Evolutionary conservation across 1,140 invertebrate species (phyloP).

Genomic region (Calosoma granatense): DNA sequence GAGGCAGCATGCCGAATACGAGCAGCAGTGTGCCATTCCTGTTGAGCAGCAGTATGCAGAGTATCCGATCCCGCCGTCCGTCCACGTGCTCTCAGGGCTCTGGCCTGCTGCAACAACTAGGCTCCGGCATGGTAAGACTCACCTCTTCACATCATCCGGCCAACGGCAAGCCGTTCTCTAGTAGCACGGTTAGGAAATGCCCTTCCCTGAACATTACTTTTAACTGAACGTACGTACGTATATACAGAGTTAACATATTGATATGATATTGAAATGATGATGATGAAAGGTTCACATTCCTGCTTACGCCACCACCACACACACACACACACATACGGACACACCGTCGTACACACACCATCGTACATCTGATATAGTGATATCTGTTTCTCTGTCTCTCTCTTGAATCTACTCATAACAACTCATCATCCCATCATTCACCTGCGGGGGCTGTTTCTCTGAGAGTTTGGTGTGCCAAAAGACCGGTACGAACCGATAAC

Average conservation of each 20-base stretch:
- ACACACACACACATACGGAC: background rate
- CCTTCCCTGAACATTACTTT: slow-evolving; percentile 55
- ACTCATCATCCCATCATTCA: slow-evolving; percentile 22
- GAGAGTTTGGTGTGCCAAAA: background rate
- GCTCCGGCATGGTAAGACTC: slow-evolving; percentile 79
- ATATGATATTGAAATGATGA: too few species aligned
- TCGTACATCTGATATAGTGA: background rate
- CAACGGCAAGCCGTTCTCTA: slow-evolving; percentile 54
- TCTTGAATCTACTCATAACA: too few species aligned
- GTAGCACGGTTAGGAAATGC: slow-evolving; percentile 69
- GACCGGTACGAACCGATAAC: slow-evolving; percentile 14
- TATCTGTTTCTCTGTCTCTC: slow-evolving; percentile 4
- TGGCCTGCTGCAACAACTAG: slow-evolving; percentile 69
- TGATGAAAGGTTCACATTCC: slow-evolving; percentile 8
- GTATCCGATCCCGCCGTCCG: slow-evolving; percentile 66
- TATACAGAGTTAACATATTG: slow-evolving; percentile 21
- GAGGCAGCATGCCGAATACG: slow-evolving; percentile 76
- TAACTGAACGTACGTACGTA: slow-evolving; percentile 33
- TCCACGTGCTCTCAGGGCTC: slow-evolving; percentile 60
- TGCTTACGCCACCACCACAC: slow-evolving; percentile 11
- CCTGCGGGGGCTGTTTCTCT: slow-evolving; percentile 25
- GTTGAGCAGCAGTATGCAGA: slow-evolving; percentile 70
- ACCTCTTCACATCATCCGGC: slow-evolving; percentile 49
- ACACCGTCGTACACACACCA: slow-evolving; percentile 10
- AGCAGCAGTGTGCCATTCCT: slow-evolving; percentile 78